phyloP scores from a whole-genome alignment of 2,113 vertebrate genomes.

The rat (Rattus norvegicus) region GRCr8 NC_086024.1:28389001-28389500 shows the following conservation, averaged over 20 bases:
- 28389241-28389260: no score
- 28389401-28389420: neutral
- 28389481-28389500: no score
- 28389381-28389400: neutral
- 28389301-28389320: neutral
- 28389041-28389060: neutral
- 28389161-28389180: neutral
- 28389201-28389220: neutral
- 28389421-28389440: neutral
- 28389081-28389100: neutral
- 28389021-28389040: neutral
- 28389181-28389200: constrained; percentile 8
- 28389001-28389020: neutral
- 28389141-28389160: neutral
- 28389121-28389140: neutral
- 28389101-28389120: neutral
- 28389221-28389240: neutral
- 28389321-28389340: neutral
- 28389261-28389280: neutral
- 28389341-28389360: neutral
- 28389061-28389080: neutral
- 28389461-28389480: neutral
- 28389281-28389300: neutral
- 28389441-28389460: neutral
- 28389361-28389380: neutral